phyloP scores from a whole-genome alignment of 2,888 invertebrate genomes.

The Hanleya hanleyi region DNA sequence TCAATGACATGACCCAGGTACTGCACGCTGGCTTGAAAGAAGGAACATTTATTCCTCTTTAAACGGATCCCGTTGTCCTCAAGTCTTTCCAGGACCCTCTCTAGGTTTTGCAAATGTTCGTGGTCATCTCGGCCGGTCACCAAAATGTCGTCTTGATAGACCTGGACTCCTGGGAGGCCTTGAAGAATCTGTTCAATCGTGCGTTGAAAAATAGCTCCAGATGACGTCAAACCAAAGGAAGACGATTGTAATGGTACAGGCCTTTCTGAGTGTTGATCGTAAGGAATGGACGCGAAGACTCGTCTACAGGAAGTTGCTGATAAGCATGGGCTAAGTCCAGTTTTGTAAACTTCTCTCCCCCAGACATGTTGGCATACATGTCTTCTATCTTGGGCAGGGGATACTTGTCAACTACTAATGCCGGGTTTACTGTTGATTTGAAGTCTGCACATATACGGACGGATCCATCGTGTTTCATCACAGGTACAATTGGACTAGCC shows the following conservation, averaged over 20 bases:
- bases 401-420: slow-evolving; percentile 21
- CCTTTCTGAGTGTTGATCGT: slow-evolving; percentile 25
- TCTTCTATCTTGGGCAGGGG: slow-evolving; percentile 32
- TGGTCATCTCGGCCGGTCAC: neutral
- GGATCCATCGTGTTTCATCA: slow-evolving; percentile 40
- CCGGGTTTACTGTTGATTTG: slow-evolving; percentile 29
- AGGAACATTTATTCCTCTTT: neutral
- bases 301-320: slow-evolving; percentile 32
- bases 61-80: neutral
- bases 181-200: slow-evolving; percentile 27
- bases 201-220: slow-evolving; percentile 23
- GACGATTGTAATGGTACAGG: slow-evolving; percentile 21
- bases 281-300: slow-evolving; percentile 24
- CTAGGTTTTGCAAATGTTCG: neutral
- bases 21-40: neutral
- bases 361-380: neutral
- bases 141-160: neutral
- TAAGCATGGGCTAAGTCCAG: slow-evolving; percentile 43
- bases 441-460: slow-evolving; percentile 36
- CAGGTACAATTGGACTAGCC: slow-evolving; percentile 50
- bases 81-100: neutral
- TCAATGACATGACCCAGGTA: neutral
- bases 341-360: slow-evolving; percentile 22
- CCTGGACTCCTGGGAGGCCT: neutral
- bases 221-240: neutral